Evolutionary conservation across 2,113 vertebrate species (phyloP).

Genomic region (Hippocampus comes): DNA sequence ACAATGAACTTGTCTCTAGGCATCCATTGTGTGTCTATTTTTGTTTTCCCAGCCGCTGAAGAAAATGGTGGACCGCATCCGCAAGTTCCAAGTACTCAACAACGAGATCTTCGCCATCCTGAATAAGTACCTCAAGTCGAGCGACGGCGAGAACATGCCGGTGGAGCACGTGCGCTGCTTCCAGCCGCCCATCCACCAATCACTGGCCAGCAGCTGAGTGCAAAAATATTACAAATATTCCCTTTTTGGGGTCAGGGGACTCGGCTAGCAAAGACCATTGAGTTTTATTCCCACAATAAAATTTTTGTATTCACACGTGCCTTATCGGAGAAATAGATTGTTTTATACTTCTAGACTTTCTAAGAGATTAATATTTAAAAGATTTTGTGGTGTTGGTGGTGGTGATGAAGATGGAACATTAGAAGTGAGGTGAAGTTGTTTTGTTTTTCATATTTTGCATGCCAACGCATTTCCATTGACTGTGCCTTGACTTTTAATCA

Average conservation of each 20-base stretch:
- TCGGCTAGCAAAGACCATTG: conserved; percentile 37
- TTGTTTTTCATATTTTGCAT: conserved; percentile 63
- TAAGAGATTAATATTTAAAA: conserved; percentile 71
- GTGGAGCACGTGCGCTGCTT: conserved; percentile 98
- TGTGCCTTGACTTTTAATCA: conserved; percentile 71
- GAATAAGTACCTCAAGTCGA: conserved; percentile 94
- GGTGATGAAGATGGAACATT: conserved; percentile 49
- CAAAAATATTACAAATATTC: conserved; percentile 31
- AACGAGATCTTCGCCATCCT: conserved; percentile 91
- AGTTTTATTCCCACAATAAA: conserved; percentile 28
- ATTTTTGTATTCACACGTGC: conserved; percentile 73
- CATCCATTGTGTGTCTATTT: neutral
- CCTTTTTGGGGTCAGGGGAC: conserved; percentile 9
- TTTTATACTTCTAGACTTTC: conserved; percentile 67
- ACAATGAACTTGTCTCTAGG: too few relatives aligned
- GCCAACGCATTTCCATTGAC: conserved; percentile 64
- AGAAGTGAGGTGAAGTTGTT: conserved; percentile 35
- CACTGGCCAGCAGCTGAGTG: conserved; percentile 88
- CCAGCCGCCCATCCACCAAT: conserved; percentile 97
- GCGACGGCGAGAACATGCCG: conserved; percentile 89
- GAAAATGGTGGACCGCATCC: conserved; percentile 98
- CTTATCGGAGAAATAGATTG: conserved; percentile 67
- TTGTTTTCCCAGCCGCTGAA: conserved; percentile 81
- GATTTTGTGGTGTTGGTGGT: conserved; percentile 40
- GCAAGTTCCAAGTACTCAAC: conserved; percentile 94